Conservation (phyloP, 2,888 invertebrate genomes). For the Stegana nigrithorax region DNA sequence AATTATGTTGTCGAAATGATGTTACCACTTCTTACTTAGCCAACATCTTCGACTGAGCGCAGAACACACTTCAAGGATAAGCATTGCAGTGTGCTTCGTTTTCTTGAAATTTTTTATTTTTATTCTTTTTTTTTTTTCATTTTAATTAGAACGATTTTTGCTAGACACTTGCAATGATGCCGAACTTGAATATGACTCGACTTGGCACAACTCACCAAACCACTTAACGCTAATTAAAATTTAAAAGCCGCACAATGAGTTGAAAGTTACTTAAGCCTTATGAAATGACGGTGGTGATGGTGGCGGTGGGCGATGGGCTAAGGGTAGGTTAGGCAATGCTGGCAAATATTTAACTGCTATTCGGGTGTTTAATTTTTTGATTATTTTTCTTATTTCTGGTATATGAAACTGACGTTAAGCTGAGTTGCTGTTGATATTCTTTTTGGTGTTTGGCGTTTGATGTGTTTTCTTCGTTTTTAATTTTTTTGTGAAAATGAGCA, state of each 20-base stretch:
- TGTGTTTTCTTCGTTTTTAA: no score
- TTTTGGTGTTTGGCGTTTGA: no score
- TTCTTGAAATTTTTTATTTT: no score
- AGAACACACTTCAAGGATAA: no score
- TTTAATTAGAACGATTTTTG: constrained; percentile 26
- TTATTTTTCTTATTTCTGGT: no score
- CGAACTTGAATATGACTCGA: constrained; percentile 34
- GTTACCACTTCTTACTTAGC: constrained; percentile 25
- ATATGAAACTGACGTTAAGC: no score
- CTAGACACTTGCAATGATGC: not conserved
- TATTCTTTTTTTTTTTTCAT: constrained; percentile 25
- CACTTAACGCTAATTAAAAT: constrained; percentile 57
- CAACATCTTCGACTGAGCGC: not conserved
- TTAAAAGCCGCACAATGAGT: constrained; percentile 60
- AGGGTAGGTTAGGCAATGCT: no score
- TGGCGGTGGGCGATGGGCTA: not conserved
- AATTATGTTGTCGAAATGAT: constrained; percentile 35
- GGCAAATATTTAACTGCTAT: no score
- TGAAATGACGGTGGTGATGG: not conserved
- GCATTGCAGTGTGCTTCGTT: no score
- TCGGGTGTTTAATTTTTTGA: no score
- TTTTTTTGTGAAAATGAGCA: not conserved
- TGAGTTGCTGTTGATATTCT: no score
- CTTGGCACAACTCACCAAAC: constrained; percentile 36
- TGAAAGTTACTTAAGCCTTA: constrained; percentile 43